Evolutionary conservation across 1,140 invertebrate species (phyloP).

Genomic region (Cydia amplana): DNA sequence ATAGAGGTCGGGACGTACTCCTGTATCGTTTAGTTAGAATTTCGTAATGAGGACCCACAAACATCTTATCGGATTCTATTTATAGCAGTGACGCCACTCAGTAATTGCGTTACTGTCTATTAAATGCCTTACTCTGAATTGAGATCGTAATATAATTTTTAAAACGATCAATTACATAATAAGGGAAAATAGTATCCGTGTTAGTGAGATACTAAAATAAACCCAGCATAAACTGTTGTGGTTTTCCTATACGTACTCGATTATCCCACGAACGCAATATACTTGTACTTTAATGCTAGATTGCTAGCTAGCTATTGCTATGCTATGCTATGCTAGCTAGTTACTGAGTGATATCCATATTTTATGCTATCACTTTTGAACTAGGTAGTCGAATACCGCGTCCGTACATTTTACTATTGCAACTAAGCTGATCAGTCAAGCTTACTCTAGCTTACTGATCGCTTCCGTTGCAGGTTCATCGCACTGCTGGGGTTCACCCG

Average conservation of each 20-base stretch:
- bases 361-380: too few species aligned
- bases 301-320: too few species aligned
- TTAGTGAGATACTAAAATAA: neutral
- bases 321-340: too few species aligned
- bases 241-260: neutral
- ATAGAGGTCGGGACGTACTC: neutral
- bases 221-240: neutral
- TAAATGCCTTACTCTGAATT: neutral
- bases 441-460: slow-evolving; percentile 8
- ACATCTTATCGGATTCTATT: slow-evolving; percentile 20
- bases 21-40: slow-evolving; percentile 1
- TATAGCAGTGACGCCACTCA: slow-evolving; percentile 19
- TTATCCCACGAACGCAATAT: neutral
- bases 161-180: neutral
- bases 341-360: neutral
- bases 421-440: neutral
- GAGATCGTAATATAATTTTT: neutral
- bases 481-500: slow-evolving; percentile 2
- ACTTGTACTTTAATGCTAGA: neutral
- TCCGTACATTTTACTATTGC: neutral
- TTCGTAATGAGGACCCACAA: slow-evolving; percentile 22
- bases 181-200: neutral
- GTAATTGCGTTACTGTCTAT: slow-evolving; percentile 14
- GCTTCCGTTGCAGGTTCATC: neutral
- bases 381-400: too few species aligned